Percentiles rank a stretch among this genome's conserved stretches.
phyloP scores from a whole-genome alignment of 92 coral and sea anemone species.

The Porites cylindrica region DNA sequence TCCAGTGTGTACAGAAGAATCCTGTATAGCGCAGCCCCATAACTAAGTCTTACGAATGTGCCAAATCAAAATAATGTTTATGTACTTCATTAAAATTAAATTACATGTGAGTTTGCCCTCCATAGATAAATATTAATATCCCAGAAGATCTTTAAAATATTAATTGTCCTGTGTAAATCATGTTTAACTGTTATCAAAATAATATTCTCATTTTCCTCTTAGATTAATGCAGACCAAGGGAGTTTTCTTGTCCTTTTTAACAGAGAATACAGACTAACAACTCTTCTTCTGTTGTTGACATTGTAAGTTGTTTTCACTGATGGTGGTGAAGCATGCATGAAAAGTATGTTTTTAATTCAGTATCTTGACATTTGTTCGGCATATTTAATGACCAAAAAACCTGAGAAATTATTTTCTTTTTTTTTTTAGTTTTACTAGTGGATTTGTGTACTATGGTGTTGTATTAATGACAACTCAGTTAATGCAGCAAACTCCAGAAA shows the following conservation, averaged over 20 bases:
- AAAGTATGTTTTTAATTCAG: no score
- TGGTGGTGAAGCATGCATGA: no score
- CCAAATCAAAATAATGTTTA: no score
- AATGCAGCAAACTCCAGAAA: constrained; percentile 39
- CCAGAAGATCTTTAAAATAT: no score
- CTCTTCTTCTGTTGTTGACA: constrained; percentile 44
- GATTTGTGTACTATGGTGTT: constrained; percentile 77
- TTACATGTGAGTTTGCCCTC: no score
- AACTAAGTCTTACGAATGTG: no score
- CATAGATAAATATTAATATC: no score
- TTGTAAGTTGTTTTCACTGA: constrained; percentile 19
- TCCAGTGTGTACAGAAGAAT: no score
- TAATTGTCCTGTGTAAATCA: no score
- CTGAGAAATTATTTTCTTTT: background rate
- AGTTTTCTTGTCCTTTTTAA: constrained; percentile 31
- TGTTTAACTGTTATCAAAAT: background rate
- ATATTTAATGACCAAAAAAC: background rate
- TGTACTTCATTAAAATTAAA: no score
- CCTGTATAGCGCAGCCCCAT: no score
- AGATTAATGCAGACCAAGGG: constrained; percentile 8
- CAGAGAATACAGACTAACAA: constrained; percentile 34
- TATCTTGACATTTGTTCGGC: no score
- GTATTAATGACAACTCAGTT: constrained; percentile 83
- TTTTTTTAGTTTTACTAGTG: constrained; percentile 56
- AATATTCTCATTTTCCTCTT: background rate